phyloP scores from a whole-genome alignment of 37 sponge, comb jelly and placozoan genomes.

The Geodia barretti region DNA sequence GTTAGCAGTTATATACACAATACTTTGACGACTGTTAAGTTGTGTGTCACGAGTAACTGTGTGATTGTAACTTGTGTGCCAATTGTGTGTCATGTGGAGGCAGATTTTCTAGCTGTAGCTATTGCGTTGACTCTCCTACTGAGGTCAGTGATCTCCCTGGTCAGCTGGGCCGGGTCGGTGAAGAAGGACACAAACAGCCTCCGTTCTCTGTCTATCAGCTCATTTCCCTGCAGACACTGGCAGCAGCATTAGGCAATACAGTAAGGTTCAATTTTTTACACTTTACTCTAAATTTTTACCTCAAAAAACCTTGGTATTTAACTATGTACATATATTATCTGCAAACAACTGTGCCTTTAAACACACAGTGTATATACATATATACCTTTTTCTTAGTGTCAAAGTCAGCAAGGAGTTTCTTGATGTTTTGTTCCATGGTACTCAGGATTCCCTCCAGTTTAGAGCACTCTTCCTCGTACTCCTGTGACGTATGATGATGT shows the following conservation, averaged over 20 bases:
- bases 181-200: constrained; percentile 76
- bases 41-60: too few species aligned
- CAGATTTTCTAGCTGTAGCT: constrained; percentile 30
- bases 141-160: constrained; percentile 34
- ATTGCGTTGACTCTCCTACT: constrained; percentile 36
- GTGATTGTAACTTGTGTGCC: too few species aligned
- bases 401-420: constrained; percentile 36
- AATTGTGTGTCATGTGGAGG: too few species aligned
- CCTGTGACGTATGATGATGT: background rate
- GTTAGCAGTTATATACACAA: too few species aligned
- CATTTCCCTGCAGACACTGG: constrained; percentile 45
- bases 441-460: constrained; percentile 21
- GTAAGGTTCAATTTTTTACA: too few species aligned
- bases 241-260: background rate
- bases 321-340: background rate
- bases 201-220: constrained; percentile 50
- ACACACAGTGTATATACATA: background rate
- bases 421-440: constrained; percentile 50
- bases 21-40: too few species aligned
- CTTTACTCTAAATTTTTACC: too few species aligned
- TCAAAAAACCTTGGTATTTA: constrained; percentile 1
- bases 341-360: too few species aligned
- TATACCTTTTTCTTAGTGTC: constrained; percentile 51
- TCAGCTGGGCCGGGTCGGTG: constrained; percentile 56
- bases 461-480: constrained; percentile 22